Evolutionary conservation across 2,888 invertebrate genomes (phyloP).

Genomic region (Tachina lurida): DNA sequence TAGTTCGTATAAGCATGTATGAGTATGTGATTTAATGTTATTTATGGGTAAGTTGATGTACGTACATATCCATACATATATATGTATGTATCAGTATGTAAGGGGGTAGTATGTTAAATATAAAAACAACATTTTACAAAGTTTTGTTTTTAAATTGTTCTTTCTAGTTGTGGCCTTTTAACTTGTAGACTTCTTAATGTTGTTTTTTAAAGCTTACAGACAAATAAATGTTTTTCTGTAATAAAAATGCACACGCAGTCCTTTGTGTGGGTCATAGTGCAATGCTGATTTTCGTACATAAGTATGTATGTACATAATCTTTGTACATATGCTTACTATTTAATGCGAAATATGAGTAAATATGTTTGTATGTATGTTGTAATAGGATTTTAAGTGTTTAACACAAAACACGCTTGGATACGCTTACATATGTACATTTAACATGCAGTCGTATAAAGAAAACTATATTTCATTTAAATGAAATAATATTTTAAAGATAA

Average conservation of each 20-base stretch:
- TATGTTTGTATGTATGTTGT: neutral
- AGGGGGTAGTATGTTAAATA: slow-evolving; percentile 11
- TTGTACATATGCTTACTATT: slow-evolving; percentile 17
- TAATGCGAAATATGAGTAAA: slow-evolving; percentile 21
- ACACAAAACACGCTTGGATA: slow-evolving; percentile 41
- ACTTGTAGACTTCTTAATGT: slow-evolving; percentile 54
- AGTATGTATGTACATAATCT: neutral
- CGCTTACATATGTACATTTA: slow-evolving; percentile 13
- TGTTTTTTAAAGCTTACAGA: neutral
- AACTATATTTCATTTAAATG: slow-evolving; percentile 48
- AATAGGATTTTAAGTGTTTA: slow-evolving; percentile 64
- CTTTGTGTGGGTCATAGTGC: slow-evolving; percentile 36
- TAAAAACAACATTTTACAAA: slow-evolving; percentile 49
- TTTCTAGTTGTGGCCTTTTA: slow-evolving; percentile 65
- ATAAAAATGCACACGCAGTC: slow-evolving; percentile 15
- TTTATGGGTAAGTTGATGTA: slow-evolving; percentile 7
- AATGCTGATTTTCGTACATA: slow-evolving; percentile 30
- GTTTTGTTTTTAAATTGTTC: slow-evolving; percentile 56
- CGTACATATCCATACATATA: too few relatives aligned
- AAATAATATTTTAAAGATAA: slow-evolving; percentile 51
- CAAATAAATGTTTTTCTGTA: slow-evolving; percentile 18
- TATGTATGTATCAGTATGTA: neutral
- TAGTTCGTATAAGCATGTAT: neutral
- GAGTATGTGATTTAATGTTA: slow-evolving; percentile 18
- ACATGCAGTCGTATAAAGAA: slow-evolving; percentile 14